Base-by-base conservation (phyloP, 2,888 invertebrate species). In the Epistrophe grossulariae region DNA sequence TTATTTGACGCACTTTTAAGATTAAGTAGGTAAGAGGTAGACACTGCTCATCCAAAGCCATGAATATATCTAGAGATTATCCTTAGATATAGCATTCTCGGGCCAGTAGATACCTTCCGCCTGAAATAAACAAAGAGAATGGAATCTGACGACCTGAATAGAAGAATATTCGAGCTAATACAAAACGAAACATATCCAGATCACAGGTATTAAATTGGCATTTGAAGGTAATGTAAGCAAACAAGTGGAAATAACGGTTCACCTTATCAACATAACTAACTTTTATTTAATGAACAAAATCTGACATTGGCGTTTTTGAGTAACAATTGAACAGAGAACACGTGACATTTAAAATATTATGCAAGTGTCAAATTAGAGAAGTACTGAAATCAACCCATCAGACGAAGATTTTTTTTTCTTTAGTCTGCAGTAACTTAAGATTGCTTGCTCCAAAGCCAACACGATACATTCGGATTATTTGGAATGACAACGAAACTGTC, bases 41-140 rank as follows among this genome's bases (percentile, higher is more conserved):
- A 28, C 24, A 55, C 59, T 71, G 78, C 74, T 82, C 66, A 82
- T 76, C 71, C 79, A 71, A 48, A 59, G 82, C 85, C 59, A 81
- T 82, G 72, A 82, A 79, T 73, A 82, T 43, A 35, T 59, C 31
- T 15, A 38, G 71, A 74, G 85, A 79, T 87, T 79, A 87, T 79
- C 85, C 82, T 6, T 57, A n/a, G 19, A 72, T 78, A 78, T 73
- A 31, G 73, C 60, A 74, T 10, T 48, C 38, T 52, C 71, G 73
- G 50, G 28, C 57, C 77, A 71, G 45, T 50, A 19, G 76, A 45
- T 9, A 52, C 13, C 7, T 68, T 77, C 28, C 68, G 55, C 68
- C 68, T 43, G 13, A 45, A 48, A n/a, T 52, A 15, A 60, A 13
- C 60, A 73, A 3, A 11, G 10, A 76, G 74, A 76, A 76, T 66